Evolutionary conservation across 2,113 vertebrate species (phyloP).

Genomic region (Xenopus tropicalis): DNA sequence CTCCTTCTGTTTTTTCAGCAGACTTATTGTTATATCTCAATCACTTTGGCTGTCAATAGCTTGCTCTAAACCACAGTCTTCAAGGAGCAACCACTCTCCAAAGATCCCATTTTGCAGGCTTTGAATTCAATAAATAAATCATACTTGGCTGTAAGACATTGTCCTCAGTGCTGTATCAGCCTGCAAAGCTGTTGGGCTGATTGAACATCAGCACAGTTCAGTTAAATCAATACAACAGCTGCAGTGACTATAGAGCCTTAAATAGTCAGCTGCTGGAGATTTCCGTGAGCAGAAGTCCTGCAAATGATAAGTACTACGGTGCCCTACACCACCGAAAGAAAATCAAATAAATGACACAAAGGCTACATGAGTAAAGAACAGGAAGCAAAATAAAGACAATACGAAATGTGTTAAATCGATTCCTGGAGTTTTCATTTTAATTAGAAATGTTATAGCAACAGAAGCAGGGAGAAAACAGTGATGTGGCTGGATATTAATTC

Average conservation of each 20-base stretch:
- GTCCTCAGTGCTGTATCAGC: background rate
- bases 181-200: conserved; percentile 7
- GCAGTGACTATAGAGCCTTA: background rate
- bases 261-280: conserved; percentile 9
- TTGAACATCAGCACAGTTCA: conserved; percentile 5
- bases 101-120: background rate
- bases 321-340: background rate
- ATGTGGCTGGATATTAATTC: background rate
- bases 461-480: background rate
- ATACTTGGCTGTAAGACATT: conserved; percentile 1
- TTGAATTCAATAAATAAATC: conserved; percentile 5
- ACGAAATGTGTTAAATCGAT: background rate
- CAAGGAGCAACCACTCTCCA: background rate
- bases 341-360: conserved; percentile 1
- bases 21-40: background rate
- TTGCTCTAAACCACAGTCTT: background rate
- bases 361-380: background rate
- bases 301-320: background rate
- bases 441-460: background rate
- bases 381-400: background rate
- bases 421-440: background rate
- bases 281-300: background rate
- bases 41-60: background rate
- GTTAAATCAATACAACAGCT: conserved; percentile 12
- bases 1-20: background rate